Evolutionary conservation across 2,797 vertebrate species (phyloP), one percentile per base, ranked within the genome.

Genomic region (Emys orbicularis): DNA sequence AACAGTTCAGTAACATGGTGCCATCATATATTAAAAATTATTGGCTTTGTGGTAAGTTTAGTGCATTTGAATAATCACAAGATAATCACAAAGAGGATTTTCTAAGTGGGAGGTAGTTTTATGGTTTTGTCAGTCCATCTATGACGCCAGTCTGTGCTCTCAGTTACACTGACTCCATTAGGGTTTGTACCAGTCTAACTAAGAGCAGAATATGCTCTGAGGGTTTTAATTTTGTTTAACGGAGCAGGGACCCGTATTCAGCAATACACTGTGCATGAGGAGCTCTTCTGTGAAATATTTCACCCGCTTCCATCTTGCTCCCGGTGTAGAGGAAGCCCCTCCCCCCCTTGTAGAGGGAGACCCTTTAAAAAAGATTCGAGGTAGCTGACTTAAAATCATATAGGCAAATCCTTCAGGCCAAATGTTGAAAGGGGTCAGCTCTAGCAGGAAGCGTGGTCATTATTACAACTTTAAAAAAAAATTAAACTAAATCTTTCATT

Each of bases 381-480:
- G 87, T 37, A 44, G 31, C 50, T 47, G 19, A 81, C 19, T n/a
- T 65, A 80, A 96, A 94, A 94, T 97, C 86, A 93, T 86, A 87
- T 68, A 85, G 84, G 84, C 37, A 76, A 81, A 83, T 94, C 91
- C 81, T 96, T 95, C 94, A 94, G 94, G 93, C 93, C 90, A 90
- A 93, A 96, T 52, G 49, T 12, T 11, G 61, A 81, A 54, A 54
- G 79, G 31, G 27, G 49, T 37, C 19, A 83, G 85, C 84, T 93
- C 84, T 89, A 81, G 68, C 50, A 95, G 86, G 84, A 93, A 96
- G 81, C 85, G 18, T 95, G 86, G 84, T 91, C 56, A 12, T 80
- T 27, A 89, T 95, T 96, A 87, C 95, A 93, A 87, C 92, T 98
- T 95, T 96, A 94, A 92, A 41, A 68, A 65, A 72, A 72, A 72